Evolutionary conservation across 2,113 vertebrate genomes (phyloP), one percentile per base, ranked within the genome.

Genomic region (Sula dactylatra): DNA sequence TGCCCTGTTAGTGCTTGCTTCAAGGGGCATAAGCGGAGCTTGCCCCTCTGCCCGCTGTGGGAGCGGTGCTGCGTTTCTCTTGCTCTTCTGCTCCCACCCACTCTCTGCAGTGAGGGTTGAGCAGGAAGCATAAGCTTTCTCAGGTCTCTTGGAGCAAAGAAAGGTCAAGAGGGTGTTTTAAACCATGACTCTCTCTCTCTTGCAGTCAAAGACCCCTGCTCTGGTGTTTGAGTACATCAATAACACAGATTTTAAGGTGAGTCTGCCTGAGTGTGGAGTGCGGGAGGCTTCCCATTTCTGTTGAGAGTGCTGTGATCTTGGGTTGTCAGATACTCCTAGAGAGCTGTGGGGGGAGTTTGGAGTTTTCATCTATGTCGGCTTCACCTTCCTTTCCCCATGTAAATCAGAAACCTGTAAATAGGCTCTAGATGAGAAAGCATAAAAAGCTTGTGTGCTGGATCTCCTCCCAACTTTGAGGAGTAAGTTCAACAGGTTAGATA

Each of bases 171-270:
- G 40, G 9, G 8, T 82, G 61, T 79, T 94, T 82, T 94, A 85
- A 97, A 84, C 36, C 13, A 66, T 82, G 56, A 38, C 27, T 34
- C 38, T 91, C 58, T 90, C 77, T 97, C 78, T 98, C 87, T 96
- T 98, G 65, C 99, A 99, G 99, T 99, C 99, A 97, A 99, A 99
- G 98, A 99, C 99, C 84, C 99, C 99, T 94, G 99, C 99, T 93
- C 99, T 99, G 97, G 99, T 99, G 97, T 99, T 99, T 98, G 99
- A 99, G 97, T 99, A 99, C 98, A 99, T 99, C 98, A 99, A 99
- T 98, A 99, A 99, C 98, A 99, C 99, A 98, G 99, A 99, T 98
- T 99, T 99, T 98, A 99, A 99, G 99, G 99, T 99, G 98, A 96
- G 98, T 97, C 85, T 93, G 65, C 27, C 59, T 79, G 19, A 26